These are phyloP conservation scores for Lates calcarifer DNA, from an alignment of 2,113 vertebrate species.

Conservation along the genomic window DNA sequence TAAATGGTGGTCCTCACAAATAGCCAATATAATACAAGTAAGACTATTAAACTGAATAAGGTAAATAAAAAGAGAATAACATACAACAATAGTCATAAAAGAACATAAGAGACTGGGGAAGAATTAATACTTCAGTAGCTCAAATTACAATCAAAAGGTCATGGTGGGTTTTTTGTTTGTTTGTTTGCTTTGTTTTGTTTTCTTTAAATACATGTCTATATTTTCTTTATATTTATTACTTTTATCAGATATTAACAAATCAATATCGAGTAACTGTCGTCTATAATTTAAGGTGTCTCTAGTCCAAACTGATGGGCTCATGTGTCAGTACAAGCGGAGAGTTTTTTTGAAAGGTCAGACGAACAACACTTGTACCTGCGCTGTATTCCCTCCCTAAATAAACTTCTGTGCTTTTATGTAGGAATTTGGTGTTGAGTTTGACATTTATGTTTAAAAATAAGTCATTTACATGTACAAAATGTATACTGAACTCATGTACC, in stretches of 20 bases:
- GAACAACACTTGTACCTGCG: constrained; percentile 21
- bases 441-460: not conserved
- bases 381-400: constrained; percentile 23
- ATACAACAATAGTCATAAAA: not conserved
- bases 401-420: not conserved
- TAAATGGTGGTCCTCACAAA: no score
- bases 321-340: not conserved
- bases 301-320: not conserved
- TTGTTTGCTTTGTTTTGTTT: no score
- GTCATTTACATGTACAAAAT: no score
- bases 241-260: not conserved
- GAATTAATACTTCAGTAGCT: not conserved
- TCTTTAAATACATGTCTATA: no score
- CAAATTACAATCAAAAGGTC: not conserved
- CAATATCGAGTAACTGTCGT: not conserved
- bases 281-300: no score
- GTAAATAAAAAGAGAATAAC: not conserved
- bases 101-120: not conserved
- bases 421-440: accelerated
- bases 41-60: no score
- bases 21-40: no score
- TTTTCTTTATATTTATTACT: not conserved
- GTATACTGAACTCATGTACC: not conserved
- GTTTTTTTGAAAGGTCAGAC: constrained; percentile 7
- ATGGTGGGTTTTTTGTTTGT: not conserved